Evolutionary conservation across 2,113 vertebrate genomes (phyloP), one percentile per base, ranked within the genome.

Genomic region (Nematolebias whitei): DNA sequence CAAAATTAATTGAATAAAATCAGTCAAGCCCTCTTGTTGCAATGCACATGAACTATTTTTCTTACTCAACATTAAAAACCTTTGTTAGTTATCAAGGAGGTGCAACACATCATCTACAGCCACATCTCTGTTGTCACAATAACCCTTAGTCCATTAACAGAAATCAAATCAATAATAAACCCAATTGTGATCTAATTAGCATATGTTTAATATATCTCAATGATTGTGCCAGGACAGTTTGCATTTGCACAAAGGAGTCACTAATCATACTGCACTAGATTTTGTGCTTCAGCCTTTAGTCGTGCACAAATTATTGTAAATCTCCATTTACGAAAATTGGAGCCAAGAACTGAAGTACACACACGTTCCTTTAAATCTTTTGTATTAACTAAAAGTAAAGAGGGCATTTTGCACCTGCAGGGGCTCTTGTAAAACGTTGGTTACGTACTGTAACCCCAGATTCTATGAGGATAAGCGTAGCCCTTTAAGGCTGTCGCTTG

Each of bases 141-240:
- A 43, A 60, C 61, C 58, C 51, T 71, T 59, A 65, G 78, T 54
- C 52, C 73, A 65, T 83, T 78, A 71, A 63, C 67, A 55, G 60
- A 38, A 78, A 84, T 83, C 74, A 72, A 73, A 26, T 19, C 51
- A 49, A 69, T 79, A 50, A 79, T 66, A 51, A 65, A 44, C 65
- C 53, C 57, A 76, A 85, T 80, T 66, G 80, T 60, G 50, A 26
- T 40, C 52, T 44, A 65, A 78, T 82, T 77, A 82, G 55, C 74
- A 69, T 49, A 60, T 29, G 38, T 72, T 50, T 59, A 69, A 82
- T 69, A 60, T 50, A 60, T 61, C 52, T 24, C 10, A 3, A 56
- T 66, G 62, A 82, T n/a, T 78, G 71, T 60, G 53, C 54, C 16
- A 20, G 35, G 48, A 50, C 68, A 62, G 68, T 69, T 38, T 67